Evolutionary conservation across 1,140 invertebrate genomes (phyloP).

Genomic region (Hylaeus anthracinus): DNA sequence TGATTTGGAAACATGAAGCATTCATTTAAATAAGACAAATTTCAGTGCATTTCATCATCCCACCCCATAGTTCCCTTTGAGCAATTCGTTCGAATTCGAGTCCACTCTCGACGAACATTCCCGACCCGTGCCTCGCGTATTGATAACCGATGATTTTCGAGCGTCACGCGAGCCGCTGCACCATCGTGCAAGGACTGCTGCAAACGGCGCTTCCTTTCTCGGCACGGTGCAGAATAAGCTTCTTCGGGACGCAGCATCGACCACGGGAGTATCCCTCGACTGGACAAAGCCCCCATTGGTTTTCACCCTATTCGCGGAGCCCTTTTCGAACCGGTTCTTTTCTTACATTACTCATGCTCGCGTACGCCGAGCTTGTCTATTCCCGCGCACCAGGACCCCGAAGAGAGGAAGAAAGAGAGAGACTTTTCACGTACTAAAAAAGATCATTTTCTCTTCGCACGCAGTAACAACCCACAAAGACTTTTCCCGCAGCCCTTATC

Average conservation of each 20-base stretch:
- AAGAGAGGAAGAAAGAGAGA: not conserved
- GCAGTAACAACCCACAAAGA: constrained; percentile 44
- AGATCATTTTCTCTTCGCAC: constrained; percentile 42
- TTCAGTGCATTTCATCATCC: too few relatives aligned
- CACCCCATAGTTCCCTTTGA: too few relatives aligned
- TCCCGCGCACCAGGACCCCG: constrained; percentile 11
- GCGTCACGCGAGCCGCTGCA: too few relatives aligned
- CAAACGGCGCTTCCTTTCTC: constrained; percentile 2
- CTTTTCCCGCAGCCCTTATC: constrained; percentile 35
- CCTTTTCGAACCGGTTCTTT: constrained; percentile 32
- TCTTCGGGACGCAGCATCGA: not conserved
- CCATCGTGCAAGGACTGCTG: not conserved
- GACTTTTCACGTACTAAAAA: constrained; percentile 46
- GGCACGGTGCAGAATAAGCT: constrained; percentile 19
- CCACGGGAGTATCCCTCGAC: constrained; percentile 5
- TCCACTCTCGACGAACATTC: too few relatives aligned
- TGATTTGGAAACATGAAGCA: too few relatives aligned
- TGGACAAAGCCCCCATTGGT: constrained; percentile 29
- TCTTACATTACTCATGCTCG: constrained; percentile 43
- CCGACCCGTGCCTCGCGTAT: too few relatives aligned
- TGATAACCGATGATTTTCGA: too few relatives aligned
- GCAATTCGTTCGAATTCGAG: too few relatives aligned
- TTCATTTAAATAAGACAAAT: too few relatives aligned
- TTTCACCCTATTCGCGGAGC: constrained; percentile 13
- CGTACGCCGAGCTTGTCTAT: constrained; percentile 21